Conservation (phyloP, 2,888 invertebrate species). For the Lasioglossum villosulum region DNA sequence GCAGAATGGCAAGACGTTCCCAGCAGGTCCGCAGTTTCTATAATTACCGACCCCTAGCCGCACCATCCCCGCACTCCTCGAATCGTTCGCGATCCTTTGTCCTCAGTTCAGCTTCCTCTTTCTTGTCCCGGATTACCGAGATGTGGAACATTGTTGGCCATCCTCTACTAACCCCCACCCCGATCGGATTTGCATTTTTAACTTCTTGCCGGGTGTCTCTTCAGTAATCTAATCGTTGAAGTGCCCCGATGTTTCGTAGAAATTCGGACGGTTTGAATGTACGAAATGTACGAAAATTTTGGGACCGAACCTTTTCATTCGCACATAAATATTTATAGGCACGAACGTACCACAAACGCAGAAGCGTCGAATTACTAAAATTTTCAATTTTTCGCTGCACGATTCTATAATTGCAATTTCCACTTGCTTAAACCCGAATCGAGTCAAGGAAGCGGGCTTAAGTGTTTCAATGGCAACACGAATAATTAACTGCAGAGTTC, state of each 20-base stretch:
- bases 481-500: slow-evolving; percentile 36
- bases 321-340: no score
- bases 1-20: slow-evolving; percentile 69
- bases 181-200: slow-evolving; percentile 36
- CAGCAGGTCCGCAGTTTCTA: slow-evolving; percentile 66
- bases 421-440: slow-evolving; percentile 29
- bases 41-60: slow-evolving; percentile 64
- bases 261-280: background rate
- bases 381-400: slow-evolving; percentile 8
- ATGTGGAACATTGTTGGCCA: slow-evolving; percentile 17
- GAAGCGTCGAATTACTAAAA: background rate
- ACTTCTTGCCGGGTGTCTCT: background rate
- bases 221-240: background rate
- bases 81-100: slow-evolving; percentile 59
- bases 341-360: no score
- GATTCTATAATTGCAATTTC: slow-evolving; percentile 16
- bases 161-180: background rate
- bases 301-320: no score
- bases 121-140: slow-evolving; percentile 30
- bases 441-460: slow-evolving; percentile 33
- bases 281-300: no score
- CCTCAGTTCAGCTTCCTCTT: slow-evolving; percentile 25
- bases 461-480: slow-evolving; percentile 29
- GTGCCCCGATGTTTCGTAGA: background rate
- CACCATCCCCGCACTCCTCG: background rate